Percentiles rank a stretch among this genome's conserved stretches.
phyloP scores from a whole-genome alignment of 1,140 invertebrate genomes.

The Drosophila funebris region DNA sequence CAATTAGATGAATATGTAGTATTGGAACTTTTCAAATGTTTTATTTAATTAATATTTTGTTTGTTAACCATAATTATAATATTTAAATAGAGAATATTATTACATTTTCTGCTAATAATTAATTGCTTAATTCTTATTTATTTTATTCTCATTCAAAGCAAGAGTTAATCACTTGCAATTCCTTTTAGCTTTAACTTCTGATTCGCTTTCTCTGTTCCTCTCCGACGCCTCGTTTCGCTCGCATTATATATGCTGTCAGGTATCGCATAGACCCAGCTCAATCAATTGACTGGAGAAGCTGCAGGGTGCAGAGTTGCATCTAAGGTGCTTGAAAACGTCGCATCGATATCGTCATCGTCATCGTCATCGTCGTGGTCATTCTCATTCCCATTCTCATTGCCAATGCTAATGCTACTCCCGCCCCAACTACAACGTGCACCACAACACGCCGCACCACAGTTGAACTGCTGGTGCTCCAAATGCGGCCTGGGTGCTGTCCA shows the following conservation, averaged over 20 bases:
- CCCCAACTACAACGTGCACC: neutral
- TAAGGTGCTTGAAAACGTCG: constrained; percentile 65
- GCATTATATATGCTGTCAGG: constrained; percentile 63
- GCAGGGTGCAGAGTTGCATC: constrained; percentile 57
- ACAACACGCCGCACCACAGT: neutral
- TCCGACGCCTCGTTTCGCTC: constrained; percentile 21
- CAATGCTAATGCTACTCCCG: neutral
- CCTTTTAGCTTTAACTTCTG: neutral
- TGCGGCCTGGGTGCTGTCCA: constrained; percentile 71
- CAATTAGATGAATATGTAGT: no score
- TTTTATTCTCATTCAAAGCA: no score
- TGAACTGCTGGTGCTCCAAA: constrained; percentile 61
- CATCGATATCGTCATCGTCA: constrained; percentile 46
- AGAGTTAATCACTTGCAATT: neutral
- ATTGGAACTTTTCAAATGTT: no score
- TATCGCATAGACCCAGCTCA: constrained; percentile 69
- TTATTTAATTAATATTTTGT: no score
- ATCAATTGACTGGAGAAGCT: constrained; percentile 62
- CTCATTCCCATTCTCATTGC: no score
- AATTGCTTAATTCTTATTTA: no score
- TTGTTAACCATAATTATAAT: no score
- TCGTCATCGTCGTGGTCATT: neutral
- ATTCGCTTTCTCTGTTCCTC: neutral
- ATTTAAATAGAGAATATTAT: no score
- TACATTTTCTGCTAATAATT: no score